Percentiles rank a stretch among this genome's conserved stretches.
phyloP scores from a whole-genome alignment of 1,140 invertebrate species.

The Pteromalus puparum region DNA sequence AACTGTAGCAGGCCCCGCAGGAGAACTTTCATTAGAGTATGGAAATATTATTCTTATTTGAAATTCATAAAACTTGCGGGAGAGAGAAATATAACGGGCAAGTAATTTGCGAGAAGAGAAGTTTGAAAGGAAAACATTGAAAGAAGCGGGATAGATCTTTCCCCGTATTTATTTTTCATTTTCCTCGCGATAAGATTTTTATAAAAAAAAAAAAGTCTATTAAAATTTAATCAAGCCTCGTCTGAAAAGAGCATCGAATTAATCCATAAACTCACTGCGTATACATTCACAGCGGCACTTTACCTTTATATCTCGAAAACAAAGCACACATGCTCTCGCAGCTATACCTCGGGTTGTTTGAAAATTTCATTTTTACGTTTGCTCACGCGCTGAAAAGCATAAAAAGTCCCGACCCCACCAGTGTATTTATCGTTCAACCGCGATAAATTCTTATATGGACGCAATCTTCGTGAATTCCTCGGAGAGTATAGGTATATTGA shows the following conservation, averaged over 20 bases:
- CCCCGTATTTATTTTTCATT: not conserved
- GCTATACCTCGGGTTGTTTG: not conserved
- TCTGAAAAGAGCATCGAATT: not conserved
- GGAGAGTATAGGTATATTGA: too few species aligned
- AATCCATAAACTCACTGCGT: not conserved
- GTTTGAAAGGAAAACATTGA: not conserved
- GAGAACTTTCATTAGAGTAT: not conserved
- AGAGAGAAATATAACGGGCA: not conserved
- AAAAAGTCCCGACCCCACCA: not conserved
- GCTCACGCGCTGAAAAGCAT: not conserved
- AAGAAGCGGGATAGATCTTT: too few species aligned
- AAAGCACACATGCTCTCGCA: not conserved
- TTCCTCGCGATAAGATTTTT: not conserved
- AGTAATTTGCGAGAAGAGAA: not conserved
- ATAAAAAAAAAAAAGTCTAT: not conserved
- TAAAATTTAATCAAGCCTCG: not conserved
- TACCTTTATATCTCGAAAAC: not conserved
- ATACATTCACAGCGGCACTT: not conserved
- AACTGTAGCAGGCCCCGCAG: not conserved
- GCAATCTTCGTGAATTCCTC: not conserved
- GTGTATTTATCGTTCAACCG: not conserved
- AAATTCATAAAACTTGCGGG: not conserved
- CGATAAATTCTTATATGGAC: not conserved
- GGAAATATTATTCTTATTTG: slow-evolving; percentile 1
- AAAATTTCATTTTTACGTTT: not conserved